Evolutionary conservation across 2,888 invertebrate genomes (phyloP).

Genomic region (Pyrocoelia pectoralis): DNA sequence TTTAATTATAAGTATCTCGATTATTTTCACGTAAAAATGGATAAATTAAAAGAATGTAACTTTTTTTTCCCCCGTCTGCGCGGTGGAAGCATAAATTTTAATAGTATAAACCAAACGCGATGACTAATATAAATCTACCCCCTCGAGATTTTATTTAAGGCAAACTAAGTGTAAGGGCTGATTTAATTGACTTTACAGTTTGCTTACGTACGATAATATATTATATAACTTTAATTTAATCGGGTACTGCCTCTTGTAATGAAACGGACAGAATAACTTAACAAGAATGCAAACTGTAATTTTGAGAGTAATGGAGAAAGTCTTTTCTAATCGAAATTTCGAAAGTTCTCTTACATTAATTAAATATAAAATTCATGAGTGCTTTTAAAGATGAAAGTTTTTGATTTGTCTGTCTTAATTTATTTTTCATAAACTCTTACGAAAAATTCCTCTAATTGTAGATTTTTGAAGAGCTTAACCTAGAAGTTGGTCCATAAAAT

Average conservation of each 20-base stretch:
- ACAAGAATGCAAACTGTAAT: conserved; percentile 32
- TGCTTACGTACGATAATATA: conserved; percentile 44
- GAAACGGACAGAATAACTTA: conserved; percentile 31
- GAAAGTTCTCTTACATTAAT: neutral
- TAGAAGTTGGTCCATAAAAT: no score
- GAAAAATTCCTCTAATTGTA: no score
- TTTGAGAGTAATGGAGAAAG: neutral
- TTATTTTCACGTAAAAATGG: conserved; percentile 48
- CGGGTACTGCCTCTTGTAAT: conserved; percentile 31
- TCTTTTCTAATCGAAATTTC: neutral
- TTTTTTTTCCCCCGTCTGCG: no score
- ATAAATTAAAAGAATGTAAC: conserved; percentile 26
- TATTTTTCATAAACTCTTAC: neutral
- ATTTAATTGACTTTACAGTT: conserved; percentile 48
- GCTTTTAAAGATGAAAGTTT: neutral
- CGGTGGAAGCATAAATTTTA: conserved; percentile 13
- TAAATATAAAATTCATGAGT: conserved; percentile 1
- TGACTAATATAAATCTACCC: conserved; percentile 15
- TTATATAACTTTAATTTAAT: conserved; percentile 48
- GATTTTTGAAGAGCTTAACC: no score
- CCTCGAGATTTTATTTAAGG: conserved; percentile 19
- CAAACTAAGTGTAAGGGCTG: conserved; percentile 35
- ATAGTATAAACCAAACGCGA: conserved; percentile 24
- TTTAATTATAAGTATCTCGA: conserved; percentile 54
- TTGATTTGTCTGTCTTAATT: neutral